A percentile compares a stretch with the other conserved stretches of the same genome.
These are phyloP conservation scores for Phyllostomus hastatus DNA, from an alignment of 2,113 vertebrate genomes.

Conservation along the genomic window DNA sequence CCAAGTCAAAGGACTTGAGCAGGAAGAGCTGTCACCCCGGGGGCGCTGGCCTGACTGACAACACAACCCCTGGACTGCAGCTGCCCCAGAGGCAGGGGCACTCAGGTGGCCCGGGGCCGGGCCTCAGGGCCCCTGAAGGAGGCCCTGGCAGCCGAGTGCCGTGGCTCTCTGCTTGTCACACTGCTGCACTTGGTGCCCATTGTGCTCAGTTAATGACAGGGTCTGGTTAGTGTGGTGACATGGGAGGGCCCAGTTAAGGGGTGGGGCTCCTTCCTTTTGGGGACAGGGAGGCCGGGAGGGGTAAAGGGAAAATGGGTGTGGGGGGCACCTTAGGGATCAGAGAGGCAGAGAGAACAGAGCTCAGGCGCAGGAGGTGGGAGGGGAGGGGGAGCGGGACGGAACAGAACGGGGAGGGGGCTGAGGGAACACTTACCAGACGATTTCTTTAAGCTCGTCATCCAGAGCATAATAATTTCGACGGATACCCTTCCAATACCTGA, in stretches of 20 bases:
- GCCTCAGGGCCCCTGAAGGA: background rate
- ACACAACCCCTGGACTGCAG: no score
- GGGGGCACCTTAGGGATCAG: no score
- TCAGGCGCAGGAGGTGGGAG: background rate
- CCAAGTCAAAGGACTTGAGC: background rate
- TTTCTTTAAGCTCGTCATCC: no score
- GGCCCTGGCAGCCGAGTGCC: fast-evolving
- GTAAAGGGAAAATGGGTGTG: background rate
- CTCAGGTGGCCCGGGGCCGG: background rate
- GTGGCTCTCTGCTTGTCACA: background rate
- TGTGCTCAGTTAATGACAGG: background rate
- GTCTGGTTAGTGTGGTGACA: fast-evolving
- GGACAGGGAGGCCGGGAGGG: background rate
- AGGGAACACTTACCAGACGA: no score
- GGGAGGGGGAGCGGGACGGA: fast-evolving
- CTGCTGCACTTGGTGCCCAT: fast-evolving
- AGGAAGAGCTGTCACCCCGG: background rate
- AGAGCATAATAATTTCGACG: no score
- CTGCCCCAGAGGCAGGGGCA: background rate
- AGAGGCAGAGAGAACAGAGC: background rate
- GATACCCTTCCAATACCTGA: no score
- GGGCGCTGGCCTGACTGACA: background rate
- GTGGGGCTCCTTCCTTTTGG: no score
- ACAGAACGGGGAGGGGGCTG: fast-evolving
- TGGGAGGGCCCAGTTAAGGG: background rate